Evolutionary conservation across 2,113 vertebrate species (phyloP).

Genomic region (Theropithecus gelada): DNA sequence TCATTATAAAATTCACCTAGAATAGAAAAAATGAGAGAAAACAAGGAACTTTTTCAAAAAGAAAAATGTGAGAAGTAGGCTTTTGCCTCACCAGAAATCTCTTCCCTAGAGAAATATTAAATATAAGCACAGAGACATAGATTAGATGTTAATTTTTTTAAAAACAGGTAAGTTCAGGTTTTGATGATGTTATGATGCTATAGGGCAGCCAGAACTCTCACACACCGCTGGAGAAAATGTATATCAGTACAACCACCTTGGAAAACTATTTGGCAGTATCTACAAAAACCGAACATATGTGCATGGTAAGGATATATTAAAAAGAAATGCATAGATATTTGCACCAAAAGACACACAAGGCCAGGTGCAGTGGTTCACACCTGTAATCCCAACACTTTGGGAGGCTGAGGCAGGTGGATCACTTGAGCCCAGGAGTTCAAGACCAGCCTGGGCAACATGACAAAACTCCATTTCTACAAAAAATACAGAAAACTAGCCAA

Average conservation of each 20-base stretch:
- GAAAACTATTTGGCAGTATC: not conserved
- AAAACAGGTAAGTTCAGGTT: not conserved
- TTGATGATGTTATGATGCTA: not conserved
- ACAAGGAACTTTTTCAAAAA: conserved; percentile 16
- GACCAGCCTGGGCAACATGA: too few relatives aligned
- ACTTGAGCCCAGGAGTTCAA: too few relatives aligned
- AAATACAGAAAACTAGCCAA: too few relatives aligned
- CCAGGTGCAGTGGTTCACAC: too few relatives aligned
- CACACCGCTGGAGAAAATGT: not conserved
- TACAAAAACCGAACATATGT: not conserved
- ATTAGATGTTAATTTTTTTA: not conserved
- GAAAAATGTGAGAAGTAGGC: not conserved
- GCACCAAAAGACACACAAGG: not conserved
- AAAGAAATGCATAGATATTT: not conserved
- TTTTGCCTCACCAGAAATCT: not conserved
- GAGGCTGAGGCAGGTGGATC: too few relatives aligned
- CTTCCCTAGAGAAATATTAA: conserved; percentile 12
- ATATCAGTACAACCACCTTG: not conserved
- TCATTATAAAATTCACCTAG: not conserved
- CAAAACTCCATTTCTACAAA: too few relatives aligned
- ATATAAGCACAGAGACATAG: not conserved
- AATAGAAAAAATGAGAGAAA: not conserved
- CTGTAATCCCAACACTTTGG: too few relatives aligned
- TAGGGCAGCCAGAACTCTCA: not conserved
- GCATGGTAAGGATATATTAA: not conserved